phyloP scores from a whole-genome alignment of 1,140 invertebrate genomes.

The Pogonomyrmex barbatus region DNA sequence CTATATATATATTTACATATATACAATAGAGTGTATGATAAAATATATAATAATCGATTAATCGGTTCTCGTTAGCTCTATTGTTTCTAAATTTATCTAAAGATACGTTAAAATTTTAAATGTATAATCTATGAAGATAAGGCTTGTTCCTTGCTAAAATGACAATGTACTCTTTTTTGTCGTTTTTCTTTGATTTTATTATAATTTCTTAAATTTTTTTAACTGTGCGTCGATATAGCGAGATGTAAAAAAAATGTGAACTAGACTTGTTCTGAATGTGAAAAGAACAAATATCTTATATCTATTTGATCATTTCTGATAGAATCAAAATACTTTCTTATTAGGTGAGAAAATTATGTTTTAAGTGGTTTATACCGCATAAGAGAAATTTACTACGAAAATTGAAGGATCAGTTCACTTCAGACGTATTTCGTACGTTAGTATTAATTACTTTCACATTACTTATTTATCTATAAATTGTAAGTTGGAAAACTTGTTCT shows the following conservation, averaged over 20 bases:
- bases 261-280: not conserved
- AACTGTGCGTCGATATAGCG: constrained; percentile 17
- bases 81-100: constrained; percentile 63
- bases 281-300: constrained; percentile 14
- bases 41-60: constrained; percentile 76
- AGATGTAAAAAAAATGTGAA: constrained; percentile 39
- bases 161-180: not conserved
- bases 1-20: constrained; percentile 80
- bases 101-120: constrained; percentile 64
- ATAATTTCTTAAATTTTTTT: constrained; percentile 34
- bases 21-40: constrained; percentile 75
- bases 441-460: constrained; percentile 55
- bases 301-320: not conserved
- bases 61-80: constrained; percentile 57
- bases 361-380: not conserved
- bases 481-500: constrained; percentile 10
- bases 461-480: constrained; percentile 37
- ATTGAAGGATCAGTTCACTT: constrained; percentile 22
- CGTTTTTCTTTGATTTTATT: not conserved
- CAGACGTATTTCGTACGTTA: constrained; percentile 22
- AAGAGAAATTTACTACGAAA: constrained; percentile 39
- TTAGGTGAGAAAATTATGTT: constrained; percentile 7
- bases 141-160: constrained; percentile 62
- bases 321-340: constrained; percentile 29
- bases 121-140: constrained; percentile 67